phyloP scores from a whole-genome alignment of 2,888 invertebrate genomes.

The Sepioteuthis lessoniana region DNA sequence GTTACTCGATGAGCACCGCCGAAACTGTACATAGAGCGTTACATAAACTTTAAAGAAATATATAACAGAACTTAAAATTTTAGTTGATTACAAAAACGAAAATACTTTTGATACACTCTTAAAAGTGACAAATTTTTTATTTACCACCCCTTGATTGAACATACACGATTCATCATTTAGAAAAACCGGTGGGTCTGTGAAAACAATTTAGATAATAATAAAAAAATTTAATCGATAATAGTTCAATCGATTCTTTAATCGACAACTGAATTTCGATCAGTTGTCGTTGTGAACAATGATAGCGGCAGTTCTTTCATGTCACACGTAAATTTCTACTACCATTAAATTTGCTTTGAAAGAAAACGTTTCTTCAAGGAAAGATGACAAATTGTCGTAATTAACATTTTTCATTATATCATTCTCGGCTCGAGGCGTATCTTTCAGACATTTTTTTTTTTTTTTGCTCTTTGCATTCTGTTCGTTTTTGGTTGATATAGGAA shows the following conservation, averaged over 20 bases:
- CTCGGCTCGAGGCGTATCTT: neutral
- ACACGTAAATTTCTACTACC: neutral
- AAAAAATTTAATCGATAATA: neutral
- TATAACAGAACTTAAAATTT: too few species aligned
- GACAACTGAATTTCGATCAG: neutral
- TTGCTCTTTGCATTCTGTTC: neutral
- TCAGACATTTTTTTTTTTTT: neutral
- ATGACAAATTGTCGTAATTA: neutral
- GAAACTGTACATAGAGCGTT: too few species aligned
- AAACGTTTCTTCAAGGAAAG: too few species aligned
- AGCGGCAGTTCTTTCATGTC: neutral
- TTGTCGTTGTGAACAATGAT: neutral
- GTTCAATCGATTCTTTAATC: neutral
- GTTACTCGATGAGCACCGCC: too few species aligned
- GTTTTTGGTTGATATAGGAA: neutral
- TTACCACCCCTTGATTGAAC: too few species aligned
- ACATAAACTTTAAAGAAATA: too few species aligned
- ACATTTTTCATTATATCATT: neutral
- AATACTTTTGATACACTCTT: too few species aligned
- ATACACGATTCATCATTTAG: neutral
- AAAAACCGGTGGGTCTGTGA: neutral
- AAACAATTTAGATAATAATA: neutral
- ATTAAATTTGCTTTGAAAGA: too few species aligned
- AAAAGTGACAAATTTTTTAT: too few species aligned
- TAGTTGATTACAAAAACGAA: too few species aligned